Conservation (phyloP, 2,888 invertebrate species). For the Diploptera punctata region DNA sequence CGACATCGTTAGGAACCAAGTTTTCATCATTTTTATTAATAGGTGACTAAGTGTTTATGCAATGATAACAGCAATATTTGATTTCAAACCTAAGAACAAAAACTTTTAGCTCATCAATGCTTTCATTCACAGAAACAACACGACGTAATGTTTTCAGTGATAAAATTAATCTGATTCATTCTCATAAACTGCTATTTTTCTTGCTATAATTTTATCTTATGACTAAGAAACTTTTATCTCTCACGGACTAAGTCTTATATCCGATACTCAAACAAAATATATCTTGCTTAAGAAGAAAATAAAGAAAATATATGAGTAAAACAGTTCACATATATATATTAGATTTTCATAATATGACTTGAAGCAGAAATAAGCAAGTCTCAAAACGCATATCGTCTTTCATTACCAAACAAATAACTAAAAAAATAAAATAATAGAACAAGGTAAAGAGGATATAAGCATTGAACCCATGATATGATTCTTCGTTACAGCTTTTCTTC, state of each 20-base stretch:
- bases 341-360: constrained; percentile 10
- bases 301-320: constrained; percentile 18
- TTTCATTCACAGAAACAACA: too few species aligned
- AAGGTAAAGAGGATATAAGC: constrained; percentile 27
- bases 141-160: too few species aligned
- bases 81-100: neutral
- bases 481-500: constrained; percentile 32
- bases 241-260: too few species aligned
- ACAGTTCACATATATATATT: neutral
- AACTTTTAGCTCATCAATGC: too few species aligned
- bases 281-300: neutral
- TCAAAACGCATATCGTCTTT: too few species aligned
- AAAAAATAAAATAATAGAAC: neutral
- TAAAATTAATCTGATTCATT: too few species aligned
- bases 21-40: constrained; percentile 7
- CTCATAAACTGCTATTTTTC: too few species aligned
- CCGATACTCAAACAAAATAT: too few species aligned
- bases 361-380: constrained; percentile 27
- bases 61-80: constrained; percentile 15
- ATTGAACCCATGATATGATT: constrained; percentile 42
- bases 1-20: constrained; percentile 38
- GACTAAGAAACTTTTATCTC: too few species aligned
- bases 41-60: neutral
- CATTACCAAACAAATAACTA: neutral
- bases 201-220: too few species aligned